Evolutionary conservation across 2,888 invertebrate genomes (phyloP), one percentile per base, ranked within the genome.

Genomic region (Falcaria lacertinaria): DNA sequence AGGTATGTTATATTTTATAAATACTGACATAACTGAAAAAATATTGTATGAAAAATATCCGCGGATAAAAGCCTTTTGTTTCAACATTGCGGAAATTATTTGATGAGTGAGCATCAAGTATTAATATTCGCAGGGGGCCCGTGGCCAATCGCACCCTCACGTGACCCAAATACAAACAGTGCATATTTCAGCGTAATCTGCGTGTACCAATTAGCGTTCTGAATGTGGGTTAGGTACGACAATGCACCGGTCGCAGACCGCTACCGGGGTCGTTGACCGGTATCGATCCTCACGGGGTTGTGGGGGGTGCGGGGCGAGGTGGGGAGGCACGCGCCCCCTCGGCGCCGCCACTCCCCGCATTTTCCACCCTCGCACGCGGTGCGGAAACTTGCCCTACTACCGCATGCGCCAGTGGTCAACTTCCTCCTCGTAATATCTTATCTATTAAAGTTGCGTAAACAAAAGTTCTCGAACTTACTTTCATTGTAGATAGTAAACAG

Each of bases 381-480:
- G 58, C 75, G 79, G 74, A 79, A 84, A 80, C 82, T 77, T 66
- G 59, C 48, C 57, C 56, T 62, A 55, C 62, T 76, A 71, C 85
- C 86, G 85, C 84, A 86, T 86, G 87, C 86, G 86, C 83, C 87
- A 86, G 70, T 69, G 72, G 73, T 70, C 77, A 75, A 70, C 66
- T 68, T 60, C 53, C 44, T 47, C 50, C 54, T 42, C 36, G 48
- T 55, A 61, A 16, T 28, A 34, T 19, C 17, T 14, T 39, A 4
- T 28, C 28, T 28, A 28, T 28, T 2, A 11, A 28, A 11, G 11
- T 28, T 39, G 11, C 2, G n/a, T 15, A 15, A 11, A 11, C 11
- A 15, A 15, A 35, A n/a, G n/a, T n/a, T n/a, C n/a, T n/a, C n/a
- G n/a, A n/a, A n/a, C n/a, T n/a, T n/a, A n/a, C n/a, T n/a, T n/a